Base-by-base conservation (phyloP, 1,140 invertebrate species). In the Grapholita molesta region DNA sequence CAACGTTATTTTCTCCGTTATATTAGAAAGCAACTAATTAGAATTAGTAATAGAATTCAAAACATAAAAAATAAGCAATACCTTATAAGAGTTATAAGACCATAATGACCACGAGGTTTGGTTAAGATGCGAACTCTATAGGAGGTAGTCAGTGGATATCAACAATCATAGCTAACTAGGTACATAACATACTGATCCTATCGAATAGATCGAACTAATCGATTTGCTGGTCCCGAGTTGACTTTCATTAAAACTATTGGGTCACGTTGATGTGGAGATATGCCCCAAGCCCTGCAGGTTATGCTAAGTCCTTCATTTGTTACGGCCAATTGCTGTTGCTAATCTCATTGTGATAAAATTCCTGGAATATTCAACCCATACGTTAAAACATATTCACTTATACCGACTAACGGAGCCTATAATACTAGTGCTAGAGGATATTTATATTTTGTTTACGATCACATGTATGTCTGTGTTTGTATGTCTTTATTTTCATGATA, bases 231-330 rank as follows among this genome's bases (percentile, higher is more conserved):
- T 66, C 38, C 66, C 64, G 71, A 71, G 71, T 77, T 76, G 74
- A 77, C 76, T 81, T 81, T 83, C 82, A 78, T 84, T 82, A 80
- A 76, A 80, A 82, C 75, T 84, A 84, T 82, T 84, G 73, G 82
- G 82, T 78, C 79, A 81, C 72, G 69, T 33, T 23, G 68, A 69
- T 76, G 68, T 73, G 71, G 57, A 65, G 65, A 65, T 71, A 61
- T 30, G 28, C 55, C n/a, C n/a, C n/a, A n/a, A n/a, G n/a, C n/a
- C n/a, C 53, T 30, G 8, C 55, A 61, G 24, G 55, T 61, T 61
- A 61, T 61, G 24, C 55, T 61, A 28, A 55, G n/a, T 61, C 55
- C 55, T 61, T 61, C 7, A 61, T 61, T 61, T n/a, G 55, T 30
- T 28, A 28, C 55, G 55, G 24, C 12, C 18, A 15, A 18, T 15